These are phyloP conservation scores for Anguilla anguilla DNA, from an alignment of 2,797 vertebrate species.

Conservation along the genomic window DNA sequence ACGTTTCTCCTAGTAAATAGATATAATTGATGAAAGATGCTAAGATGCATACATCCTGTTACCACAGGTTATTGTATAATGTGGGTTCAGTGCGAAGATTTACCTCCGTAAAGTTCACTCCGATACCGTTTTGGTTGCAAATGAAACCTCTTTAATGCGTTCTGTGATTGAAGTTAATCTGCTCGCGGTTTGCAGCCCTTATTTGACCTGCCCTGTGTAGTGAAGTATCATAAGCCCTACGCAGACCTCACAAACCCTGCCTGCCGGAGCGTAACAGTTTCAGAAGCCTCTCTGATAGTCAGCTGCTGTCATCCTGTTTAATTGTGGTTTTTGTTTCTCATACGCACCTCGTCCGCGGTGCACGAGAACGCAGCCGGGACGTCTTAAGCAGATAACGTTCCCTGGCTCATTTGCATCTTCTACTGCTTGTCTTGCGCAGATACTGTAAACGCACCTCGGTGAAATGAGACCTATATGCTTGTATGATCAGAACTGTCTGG, in stretches of 20 bases:
- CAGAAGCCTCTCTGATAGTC: neutral
- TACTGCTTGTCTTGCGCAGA: neutral
- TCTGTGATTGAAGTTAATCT: neutral
- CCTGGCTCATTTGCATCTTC: neutral
- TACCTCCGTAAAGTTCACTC: neutral
- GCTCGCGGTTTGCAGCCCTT: neutral
- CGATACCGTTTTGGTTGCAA: neutral
- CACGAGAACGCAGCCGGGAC: too few species aligned
- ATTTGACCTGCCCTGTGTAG: neutral
- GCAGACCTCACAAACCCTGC: neutral
- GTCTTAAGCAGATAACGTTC: neutral
- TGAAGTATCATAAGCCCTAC: neutral
- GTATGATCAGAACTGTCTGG: neutral
- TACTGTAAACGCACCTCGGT: neutral
- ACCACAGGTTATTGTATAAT: neutral
- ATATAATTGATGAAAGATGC: neutral
- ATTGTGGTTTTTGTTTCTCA: neutral
- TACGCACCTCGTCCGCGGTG: neutral
- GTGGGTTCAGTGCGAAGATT: neutral
- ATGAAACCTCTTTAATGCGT: neutral
- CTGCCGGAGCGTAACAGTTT: neutral
- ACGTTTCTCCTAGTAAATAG: neutral
- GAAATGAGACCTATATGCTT: neutral
- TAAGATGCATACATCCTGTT: neutral
- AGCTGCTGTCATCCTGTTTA: neutral